phyloP scores from a whole-genome alignment of 2,797 vertebrate species.

The Rhinichthys osculus region DNA sequence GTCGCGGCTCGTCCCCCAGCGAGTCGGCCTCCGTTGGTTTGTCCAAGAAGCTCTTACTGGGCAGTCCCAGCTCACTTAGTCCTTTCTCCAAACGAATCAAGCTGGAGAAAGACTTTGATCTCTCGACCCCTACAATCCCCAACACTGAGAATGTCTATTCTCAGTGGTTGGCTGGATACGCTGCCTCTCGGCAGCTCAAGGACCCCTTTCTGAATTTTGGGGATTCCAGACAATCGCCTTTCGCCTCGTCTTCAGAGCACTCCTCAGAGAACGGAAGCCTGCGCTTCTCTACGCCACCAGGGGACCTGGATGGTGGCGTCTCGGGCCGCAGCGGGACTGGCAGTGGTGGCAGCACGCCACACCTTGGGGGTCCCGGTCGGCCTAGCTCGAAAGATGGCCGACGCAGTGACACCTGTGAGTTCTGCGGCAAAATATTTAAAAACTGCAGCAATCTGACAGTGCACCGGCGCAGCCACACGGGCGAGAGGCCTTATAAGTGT shows the following conservation, averaged over 20 bases:
- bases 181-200: slow-evolving; percentile 98
- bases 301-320: slow-evolving; percentile 96
- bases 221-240: slow-evolving; percentile 99
- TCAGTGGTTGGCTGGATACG: slow-evolving; percentile 97
- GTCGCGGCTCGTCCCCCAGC: slow-evolving; percentile 93
- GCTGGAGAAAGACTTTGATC: slow-evolving; percentile 98
- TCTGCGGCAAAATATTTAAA: slow-evolving; percentile 99
- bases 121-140: slow-evolving; percentile 95
- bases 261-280: slow-evolving; percentile 99
- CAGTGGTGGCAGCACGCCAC: slow-evolving; percentile 98
- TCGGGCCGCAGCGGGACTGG: slow-evolving; percentile 98
- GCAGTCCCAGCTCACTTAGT: slow-evolving; percentile 96
- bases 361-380: slow-evolving; percentile 94
- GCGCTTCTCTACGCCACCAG: slow-evolving; percentile 98
- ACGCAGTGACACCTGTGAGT: slow-evolving; percentile 99
- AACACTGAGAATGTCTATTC: slow-evolving; percentile 99
- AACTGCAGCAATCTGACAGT: slow-evolving; percentile 99
- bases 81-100: slow-evolving; percentile 99
- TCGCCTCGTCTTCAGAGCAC: slow-evolving; percentile 98
- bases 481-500: slow-evolving; percentile 99
- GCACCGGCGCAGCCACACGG: slow-evolving; percentile 99
- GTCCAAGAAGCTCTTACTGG: slow-evolving; percentile 97
- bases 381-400: slow-evolving; percentile 98
- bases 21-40: slow-evolving; percentile 95
- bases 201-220: slow-evolving; percentile 99